Percentiles rank a stretch among this genome's conserved stretches.
Evolutionary conservation across 2,113 vertebrate genomes (phyloP).

Genomic region (Nyctibius bracteatus): DNA sequence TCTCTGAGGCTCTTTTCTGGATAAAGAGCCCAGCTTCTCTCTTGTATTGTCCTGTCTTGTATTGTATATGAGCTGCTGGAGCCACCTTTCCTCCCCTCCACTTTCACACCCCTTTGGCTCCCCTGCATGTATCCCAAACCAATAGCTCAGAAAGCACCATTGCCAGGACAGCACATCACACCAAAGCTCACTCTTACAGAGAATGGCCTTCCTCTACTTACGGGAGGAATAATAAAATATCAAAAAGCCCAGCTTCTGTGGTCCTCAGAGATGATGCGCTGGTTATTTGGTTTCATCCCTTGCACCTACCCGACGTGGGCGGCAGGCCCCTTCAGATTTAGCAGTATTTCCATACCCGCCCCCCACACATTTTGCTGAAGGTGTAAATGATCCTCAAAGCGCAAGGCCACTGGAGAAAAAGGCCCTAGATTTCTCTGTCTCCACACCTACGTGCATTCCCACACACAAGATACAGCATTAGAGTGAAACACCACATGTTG

Average conservation of each 20-base stretch:
- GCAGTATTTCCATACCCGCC: constrained; percentile 40
- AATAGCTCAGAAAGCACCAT: not conserved
- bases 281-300: constrained; percentile 15
- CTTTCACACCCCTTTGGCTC: not conserved
- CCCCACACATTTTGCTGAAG: constrained; percentile 19
- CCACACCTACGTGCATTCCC: constrained; percentile 54
- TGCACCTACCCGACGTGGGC: constrained; percentile 7
- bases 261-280: not conserved
- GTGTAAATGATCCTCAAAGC: constrained; percentile 50
- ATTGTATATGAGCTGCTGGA: not conserved
- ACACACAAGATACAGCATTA: constrained; percentile 31
- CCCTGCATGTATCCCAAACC: not conserved
- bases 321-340: constrained; percentile 45
- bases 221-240: not conserved
- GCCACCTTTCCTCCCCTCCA: not conserved
- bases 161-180: not conserved
- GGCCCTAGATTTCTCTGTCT: constrained; percentile 50
- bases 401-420: constrained; percentile 48
- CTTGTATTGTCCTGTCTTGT: not conserved
- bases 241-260: not conserved
- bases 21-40: not conserved
- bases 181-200: not conserved
- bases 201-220: not conserved
- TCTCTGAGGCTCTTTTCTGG: not conserved
- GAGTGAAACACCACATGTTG: constrained; percentile 47